A percentile compares a stretch with the other conserved stretches of the same genome.
Evolutionary conservation across 2,797 vertebrate species (phyloP).

Genomic region (Hyperoplus lanceolatus): DNA sequence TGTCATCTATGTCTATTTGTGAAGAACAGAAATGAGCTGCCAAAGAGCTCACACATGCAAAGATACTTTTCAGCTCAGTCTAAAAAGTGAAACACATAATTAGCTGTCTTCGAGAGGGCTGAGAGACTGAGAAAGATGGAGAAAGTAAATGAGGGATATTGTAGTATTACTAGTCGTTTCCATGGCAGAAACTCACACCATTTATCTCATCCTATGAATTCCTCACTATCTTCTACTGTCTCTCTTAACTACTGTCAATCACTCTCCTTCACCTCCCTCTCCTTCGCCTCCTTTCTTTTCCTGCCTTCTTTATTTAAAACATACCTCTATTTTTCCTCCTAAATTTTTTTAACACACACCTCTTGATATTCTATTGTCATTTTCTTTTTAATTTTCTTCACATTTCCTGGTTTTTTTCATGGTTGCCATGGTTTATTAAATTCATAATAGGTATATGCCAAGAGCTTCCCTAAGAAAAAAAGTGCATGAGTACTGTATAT

Average conservation of each 20-base stretch:
- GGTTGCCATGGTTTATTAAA: not conserved
- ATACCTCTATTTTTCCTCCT: not conserved
- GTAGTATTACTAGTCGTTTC: not conserved
- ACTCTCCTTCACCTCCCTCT: not conserved
- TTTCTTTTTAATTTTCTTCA: not conserved
- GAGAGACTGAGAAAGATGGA: not conserved
- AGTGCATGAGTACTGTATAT: not conserved
- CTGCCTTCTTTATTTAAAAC: not conserved
- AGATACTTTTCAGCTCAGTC: conserved; percentile 20
- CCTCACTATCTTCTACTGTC: not conserved
- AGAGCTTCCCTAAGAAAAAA: not conserved
- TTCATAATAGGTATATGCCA: not conserved
- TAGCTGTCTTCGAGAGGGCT: conserved; percentile 1
- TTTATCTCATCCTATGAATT: not conserved
- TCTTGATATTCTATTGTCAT: not conserved
- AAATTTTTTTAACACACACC: not conserved
- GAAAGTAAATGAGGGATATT: not conserved
- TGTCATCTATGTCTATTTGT: conserved; percentile 16
- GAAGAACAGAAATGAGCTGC: conserved; percentile 31
- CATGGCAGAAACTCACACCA: not conserved
- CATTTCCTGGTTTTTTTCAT: not conserved
- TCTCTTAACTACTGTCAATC: not conserved
- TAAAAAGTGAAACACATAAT: conserved; percentile 33
- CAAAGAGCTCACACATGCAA: conserved; percentile 21
- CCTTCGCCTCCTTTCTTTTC: not conserved